Base-by-base conservation (phyloP, 1,140 invertebrate genomes). In the Hyles euphorbiae region DNA sequence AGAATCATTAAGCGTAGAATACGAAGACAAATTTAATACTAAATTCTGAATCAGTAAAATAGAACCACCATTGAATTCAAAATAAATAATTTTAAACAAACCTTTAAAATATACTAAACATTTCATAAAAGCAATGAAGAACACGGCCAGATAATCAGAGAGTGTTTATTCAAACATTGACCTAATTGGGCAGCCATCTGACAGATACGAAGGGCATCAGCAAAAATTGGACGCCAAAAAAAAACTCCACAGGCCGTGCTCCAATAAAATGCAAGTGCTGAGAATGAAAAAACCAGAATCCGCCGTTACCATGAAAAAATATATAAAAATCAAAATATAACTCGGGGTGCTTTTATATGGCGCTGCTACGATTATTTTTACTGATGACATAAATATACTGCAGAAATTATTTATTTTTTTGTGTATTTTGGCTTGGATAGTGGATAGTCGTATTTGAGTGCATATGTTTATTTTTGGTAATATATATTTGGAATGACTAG, bases 201-300 rank as follows among this genome's bases (percentile, higher is more conserved):
- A n/a, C 50, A 52, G 11, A 12, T 32, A 32, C 22, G 50, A n/a
- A 10, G 12, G 33, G 32, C 50, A 52, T 52, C 50, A 52, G 50
- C 32, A 34, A 34, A 52, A 44, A 54, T 54, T 44, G 40, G 53
- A 22, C 22, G 43, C 40, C 8, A 54, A 54, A 54, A 54, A 51
- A 32, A 7, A 3, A 40, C 8, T n/a, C 40, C 53, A 32, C 53
- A 44, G 36, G 12, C 12, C 36, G 53, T 5, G 12, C 36, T 32
- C 53, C 36, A 36, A 54, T 54, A 32, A 54, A 54, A 44, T 36
- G 53, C 40, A 54, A 54, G 53, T 43, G 40, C 53, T 54, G n/a
- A 44, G 43, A 12, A 44, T 36, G 36, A 52, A 52, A 52, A 54
- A 54, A 22, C 22, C 5, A 54, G n/a, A 43, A 54, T 32, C 53